Conservation (phyloP, 2,797 vertebrate genomes). For the Lagocephalus sceleratus region DNA sequence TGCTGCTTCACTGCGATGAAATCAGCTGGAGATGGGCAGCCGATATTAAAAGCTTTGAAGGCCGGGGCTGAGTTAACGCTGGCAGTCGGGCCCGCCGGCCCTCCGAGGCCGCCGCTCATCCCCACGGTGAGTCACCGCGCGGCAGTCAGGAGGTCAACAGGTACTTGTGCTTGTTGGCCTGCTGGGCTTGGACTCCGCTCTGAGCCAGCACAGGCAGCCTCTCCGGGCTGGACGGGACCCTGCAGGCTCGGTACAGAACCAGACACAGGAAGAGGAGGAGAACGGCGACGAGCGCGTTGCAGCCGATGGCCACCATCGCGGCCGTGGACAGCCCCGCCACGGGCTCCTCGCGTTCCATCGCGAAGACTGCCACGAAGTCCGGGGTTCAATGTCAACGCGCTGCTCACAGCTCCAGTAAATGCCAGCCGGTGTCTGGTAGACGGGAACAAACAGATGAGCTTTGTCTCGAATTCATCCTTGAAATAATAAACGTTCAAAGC, state of each 20-base stretch:
- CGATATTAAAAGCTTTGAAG: conserved; percentile 10
- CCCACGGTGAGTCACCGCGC: conserved; percentile 40
- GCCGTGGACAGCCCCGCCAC: conserved; percentile 68
- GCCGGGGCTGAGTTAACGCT: conserved; percentile 14
- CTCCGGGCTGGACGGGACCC: conserved; percentile 77
- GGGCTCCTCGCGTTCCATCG: conserved; percentile 64
- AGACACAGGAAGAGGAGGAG: conserved; percentile 78
- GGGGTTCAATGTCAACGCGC: conserved; percentile 10
- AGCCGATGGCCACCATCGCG: conserved; percentile 78
- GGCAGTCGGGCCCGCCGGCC: conserved; percentile 2
- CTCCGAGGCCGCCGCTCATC: conserved; percentile 5
- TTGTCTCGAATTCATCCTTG: background rate
- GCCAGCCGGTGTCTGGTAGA: conserved; percentile 37
- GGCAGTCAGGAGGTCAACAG: conserved; percentile 73
- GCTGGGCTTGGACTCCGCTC: conserved; percentile 46
- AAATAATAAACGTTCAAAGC: conserved; percentile 2
- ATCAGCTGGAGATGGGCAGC: conserved; percentile 6
- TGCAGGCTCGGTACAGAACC: conserved; percentile 76
- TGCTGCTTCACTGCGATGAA: conserved; percentile 3
- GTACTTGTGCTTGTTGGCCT: conserved; percentile 73
- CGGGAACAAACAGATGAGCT: conserved; percentile 14
- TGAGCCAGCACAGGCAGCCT: conserved; percentile 67
- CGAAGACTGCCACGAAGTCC: conserved; percentile 9
- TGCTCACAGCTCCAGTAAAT: conserved; percentile 16
- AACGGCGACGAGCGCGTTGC: conserved; percentile 73